phyloP scores from a whole-genome alignment of 2,888 invertebrate species.

The Conistra vaccinii region DNA sequence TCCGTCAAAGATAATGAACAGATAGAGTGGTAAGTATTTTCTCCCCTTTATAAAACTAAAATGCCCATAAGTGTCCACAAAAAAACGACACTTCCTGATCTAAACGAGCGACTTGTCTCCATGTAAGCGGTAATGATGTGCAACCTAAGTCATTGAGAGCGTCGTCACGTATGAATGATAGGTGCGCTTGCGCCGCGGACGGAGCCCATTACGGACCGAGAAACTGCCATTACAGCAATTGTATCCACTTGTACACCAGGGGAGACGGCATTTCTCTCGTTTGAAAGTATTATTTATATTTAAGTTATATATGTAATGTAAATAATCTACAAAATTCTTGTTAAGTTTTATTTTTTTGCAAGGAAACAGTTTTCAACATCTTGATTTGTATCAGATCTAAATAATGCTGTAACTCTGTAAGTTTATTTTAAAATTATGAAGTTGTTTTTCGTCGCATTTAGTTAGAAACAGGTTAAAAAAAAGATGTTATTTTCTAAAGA shows the following conservation, averaged over 20 bases:
- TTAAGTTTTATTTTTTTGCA: constrained; percentile 1
- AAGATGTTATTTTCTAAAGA: neutral
- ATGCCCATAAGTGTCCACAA: constrained; percentile 59
- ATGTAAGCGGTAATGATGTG: constrained; percentile 65
- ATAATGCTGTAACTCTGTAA: constrained; percentile 4
- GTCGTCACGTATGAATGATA: constrained; percentile 74
- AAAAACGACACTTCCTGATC: constrained; percentile 60
- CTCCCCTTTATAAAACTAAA: constrained; percentile 52
- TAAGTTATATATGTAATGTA: constrained; percentile 7
- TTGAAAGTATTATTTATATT: constrained; percentile 38
- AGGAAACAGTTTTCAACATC: neutral
- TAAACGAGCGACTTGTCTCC: constrained; percentile 59
- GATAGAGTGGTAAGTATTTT: constrained; percentile 50
- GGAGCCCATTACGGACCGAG: constrained; percentile 76
- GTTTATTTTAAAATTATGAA: constrained; percentile 12
- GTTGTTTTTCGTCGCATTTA: neutral
- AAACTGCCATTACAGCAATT: constrained; percentile 76
- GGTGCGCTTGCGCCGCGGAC: constrained; percentile 70
- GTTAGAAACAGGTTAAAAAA: neutral
- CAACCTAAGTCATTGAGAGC: constrained; percentile 70
- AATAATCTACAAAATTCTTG: constrained; percentile 14
- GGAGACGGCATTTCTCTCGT: constrained; percentile 61
- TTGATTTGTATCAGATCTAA: constrained; percentile 36
- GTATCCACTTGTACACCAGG: constrained; percentile 63
- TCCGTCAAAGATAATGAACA: constrained; percentile 49